Evolutionary conservation across 2,888 invertebrate species (phyloP), one percentile per base, ranked within the genome.

Genomic region (Lasioglossum calceatum): DNA sequence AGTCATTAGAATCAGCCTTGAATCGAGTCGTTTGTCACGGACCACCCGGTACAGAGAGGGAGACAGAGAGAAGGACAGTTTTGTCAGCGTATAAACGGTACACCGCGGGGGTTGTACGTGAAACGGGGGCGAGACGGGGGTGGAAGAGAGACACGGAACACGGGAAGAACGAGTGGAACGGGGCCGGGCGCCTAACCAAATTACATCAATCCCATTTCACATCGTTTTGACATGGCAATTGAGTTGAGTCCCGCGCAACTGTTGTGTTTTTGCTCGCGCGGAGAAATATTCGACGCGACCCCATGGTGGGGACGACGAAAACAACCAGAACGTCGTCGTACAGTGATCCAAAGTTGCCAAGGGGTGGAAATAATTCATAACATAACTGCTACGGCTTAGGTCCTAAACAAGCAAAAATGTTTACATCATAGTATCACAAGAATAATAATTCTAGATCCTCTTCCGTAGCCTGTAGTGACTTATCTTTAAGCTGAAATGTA

Each of bases 171-270:
- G 79, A 85, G 81, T 77, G 73, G 85, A 39, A 44, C 83, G 83
- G 82, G 80, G 78, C 54, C 71, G 82, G 72, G 74, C 81, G 88
- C 86, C 92, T 95, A 95, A 95, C 95, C 89, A 94, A 95, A 95
- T 95, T 95, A 95, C 95, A 95, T 95, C 95, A 95, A 95, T 95
- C 95, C 94, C 93, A 95, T 95, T 95, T 95, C 95, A 93, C 94
- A 92, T 94, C 95, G 94, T 95, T 95, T 95, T 95, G 94, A 94
- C 94, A 93, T 94, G 92, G 93, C 95, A 94, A 95, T 95, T 94
- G 94, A 94, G 93, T 95, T 94, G 93, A 92, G 92, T 90, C 87
- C 86, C 89, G 93, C 93, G 94, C 95, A 94, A 94, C 95, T 95
- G 94, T 95, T 94, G 92, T 93, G 92, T 93, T 94, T 93, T 92